A percentile compares a stretch with the other conserved stretches of the same genome.
These are phyloP conservation scores for Stegostoma tigrinum DNA, from an alignment of 2,113 vertebrate species.

Conservation along the genomic window DNA sequence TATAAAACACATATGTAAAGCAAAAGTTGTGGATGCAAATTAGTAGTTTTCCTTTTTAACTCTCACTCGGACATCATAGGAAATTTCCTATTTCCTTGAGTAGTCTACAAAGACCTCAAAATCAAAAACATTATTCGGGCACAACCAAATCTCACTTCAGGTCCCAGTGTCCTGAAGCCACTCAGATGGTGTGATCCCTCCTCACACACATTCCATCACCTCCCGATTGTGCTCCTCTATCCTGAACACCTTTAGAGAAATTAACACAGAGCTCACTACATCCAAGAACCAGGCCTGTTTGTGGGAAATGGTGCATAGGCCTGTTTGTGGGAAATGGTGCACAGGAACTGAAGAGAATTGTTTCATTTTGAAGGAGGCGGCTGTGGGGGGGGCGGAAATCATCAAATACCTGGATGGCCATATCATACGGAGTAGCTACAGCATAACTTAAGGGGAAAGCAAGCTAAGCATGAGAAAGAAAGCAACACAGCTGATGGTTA, in stretches of 20 bases:
- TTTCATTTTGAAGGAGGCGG: too few relatives aligned
- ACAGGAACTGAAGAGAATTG: background rate
- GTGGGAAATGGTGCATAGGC: background rate
- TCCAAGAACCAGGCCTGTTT: background rate
- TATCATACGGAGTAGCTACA: background rate
- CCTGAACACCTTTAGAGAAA: background rate
- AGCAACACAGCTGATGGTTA: background rate
- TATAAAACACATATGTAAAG: background rate
- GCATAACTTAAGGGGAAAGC: background rate
- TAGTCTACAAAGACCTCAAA: conserved; percentile 39
- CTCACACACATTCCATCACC: background rate
- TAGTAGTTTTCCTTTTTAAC: background rate
- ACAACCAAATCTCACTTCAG: background rate
- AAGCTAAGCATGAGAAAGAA: background rate
- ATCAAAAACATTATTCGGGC: background rate
- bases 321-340: background rate
- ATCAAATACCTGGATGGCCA: background rate
- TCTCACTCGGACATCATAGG: conserved; percentile 22
- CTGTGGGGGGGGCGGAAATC: too few relatives aligned
- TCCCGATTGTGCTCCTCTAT: background rate
- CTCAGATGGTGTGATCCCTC: background rate
- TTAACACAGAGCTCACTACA: background rate
- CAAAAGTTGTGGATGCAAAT: conserved; percentile 9
- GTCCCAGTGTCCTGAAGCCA: background rate
- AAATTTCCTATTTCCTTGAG: conserved; percentile 40